Conservation (phyloP, 2,888 invertebrate species). For the Meganola albula region DNA sequence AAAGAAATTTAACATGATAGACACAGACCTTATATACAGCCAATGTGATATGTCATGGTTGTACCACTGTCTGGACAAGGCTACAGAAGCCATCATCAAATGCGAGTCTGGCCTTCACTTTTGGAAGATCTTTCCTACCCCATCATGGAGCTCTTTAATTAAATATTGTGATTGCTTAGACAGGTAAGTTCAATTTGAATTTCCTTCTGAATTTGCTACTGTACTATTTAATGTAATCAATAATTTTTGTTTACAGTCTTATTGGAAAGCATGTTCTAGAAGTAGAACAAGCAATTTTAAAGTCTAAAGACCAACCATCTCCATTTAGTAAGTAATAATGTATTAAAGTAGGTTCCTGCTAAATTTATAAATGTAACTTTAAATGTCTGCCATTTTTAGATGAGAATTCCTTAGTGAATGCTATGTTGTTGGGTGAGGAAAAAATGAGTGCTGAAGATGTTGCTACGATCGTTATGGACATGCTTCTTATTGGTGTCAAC, state of each 20-base stretch:
- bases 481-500: constrained; percentile 81
- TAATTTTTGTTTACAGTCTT: constrained; percentile 53
- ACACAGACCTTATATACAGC: constrained; percentile 66
- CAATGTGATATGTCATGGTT: constrained; percentile 77
- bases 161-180: constrained; percentile 80
- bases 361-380: not conserved
- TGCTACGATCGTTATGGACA: constrained; percentile 80
- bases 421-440: constrained; percentile 73
- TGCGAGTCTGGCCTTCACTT: constrained; percentile 82
- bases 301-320: constrained; percentile 26
- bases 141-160: constrained; percentile 76
- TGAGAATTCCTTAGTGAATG: constrained; percentile 64
- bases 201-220: not conserved
- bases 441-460: constrained; percentile 79
- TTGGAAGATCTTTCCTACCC: constrained; percentile 81
- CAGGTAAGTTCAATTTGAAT: constrained; percentile 48
- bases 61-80: constrained; percentile 74
- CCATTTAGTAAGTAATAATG: constrained; percentile 29
- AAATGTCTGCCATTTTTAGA: too few relatives aligned
- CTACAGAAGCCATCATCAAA: constrained; percentile 77
- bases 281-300: constrained; percentile 53
- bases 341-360: too few relatives aligned
- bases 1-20: constrained; percentile 80
- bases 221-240: not conserved
- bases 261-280: constrained; percentile 79